phyloP scores from a whole-genome alignment of 2,888 invertebrate species.

The Tineola bisselliella region DNA sequence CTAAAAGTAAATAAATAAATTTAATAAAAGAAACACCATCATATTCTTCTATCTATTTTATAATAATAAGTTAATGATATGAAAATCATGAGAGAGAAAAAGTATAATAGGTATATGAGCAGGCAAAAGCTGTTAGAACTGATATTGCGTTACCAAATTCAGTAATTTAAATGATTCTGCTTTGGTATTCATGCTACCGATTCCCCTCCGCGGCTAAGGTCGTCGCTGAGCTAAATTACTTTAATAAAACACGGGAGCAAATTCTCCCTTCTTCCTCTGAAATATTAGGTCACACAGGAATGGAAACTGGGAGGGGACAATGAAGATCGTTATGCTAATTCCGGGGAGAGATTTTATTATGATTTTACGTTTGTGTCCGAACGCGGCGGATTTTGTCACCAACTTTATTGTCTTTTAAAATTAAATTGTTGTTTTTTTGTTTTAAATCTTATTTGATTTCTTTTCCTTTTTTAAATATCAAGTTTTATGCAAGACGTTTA shows the following conservation, averaged over 20 bases:
- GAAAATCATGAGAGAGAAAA: too few relatives aligned
- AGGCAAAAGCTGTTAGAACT: not conserved
- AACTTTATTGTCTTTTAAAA: not conserved
- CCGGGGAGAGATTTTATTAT: conserved; percentile 8
- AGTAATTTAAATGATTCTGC: not conserved
- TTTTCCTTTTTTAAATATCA: not conserved
- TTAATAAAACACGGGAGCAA: conserved; percentile 49
- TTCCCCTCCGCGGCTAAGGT: conserved; percentile 1
- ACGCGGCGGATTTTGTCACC: conserved; percentile 2
- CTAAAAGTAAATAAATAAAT: too few relatives aligned
- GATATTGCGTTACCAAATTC: not conserved
- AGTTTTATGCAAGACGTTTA: too few relatives aligned
- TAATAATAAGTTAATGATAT: too few relatives aligned
- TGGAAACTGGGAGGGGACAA: conserved; percentile 3
- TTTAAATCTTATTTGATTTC: not conserved
- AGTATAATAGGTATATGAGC: too few relatives aligned
- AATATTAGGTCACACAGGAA: conserved; percentile 11
- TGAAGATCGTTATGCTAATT: conserved; percentile 13
- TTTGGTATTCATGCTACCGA: not conserved
- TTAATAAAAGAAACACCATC: too few relatives aligned
- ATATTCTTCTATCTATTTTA: too few relatives aligned
- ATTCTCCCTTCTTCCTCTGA: conserved; percentile 21
- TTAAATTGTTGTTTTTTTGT: not conserved
- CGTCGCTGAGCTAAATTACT: conserved; percentile 30
- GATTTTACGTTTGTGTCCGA: conserved; percentile 4